Percentiles rank a stretch among this genome's conserved stretches.
phyloP scores from a whole-genome alignment of 2,888 invertebrate genomes.

The Stictocephala bisonia region DNA sequence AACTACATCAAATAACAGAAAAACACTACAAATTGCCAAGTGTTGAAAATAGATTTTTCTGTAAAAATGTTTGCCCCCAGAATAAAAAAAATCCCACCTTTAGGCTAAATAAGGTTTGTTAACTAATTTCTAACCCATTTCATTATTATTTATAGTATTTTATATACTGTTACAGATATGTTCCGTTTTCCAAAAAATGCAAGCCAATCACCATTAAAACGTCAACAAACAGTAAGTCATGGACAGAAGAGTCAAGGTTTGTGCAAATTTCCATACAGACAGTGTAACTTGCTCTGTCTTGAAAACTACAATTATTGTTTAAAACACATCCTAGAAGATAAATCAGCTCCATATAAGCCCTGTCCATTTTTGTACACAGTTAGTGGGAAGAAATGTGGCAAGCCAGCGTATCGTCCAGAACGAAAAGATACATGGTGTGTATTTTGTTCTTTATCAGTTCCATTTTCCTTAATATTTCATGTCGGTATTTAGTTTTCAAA shows the following conservation, averaged over 20 bases:
- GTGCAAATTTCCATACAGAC: conserved; percentile 66
- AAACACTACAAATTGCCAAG: too few species aligned
- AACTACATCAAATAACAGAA: too few species aligned
- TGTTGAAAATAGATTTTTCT: too few species aligned
- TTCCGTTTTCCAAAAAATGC: conserved; percentile 14
- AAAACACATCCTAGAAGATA: conserved; percentile 86
- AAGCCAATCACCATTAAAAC: not conserved
- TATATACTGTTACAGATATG: too few species aligned
- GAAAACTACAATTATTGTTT: conserved; percentile 82
- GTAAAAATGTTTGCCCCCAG: too few species aligned
- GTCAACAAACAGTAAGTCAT: not conserved
- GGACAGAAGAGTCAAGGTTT: conserved; percentile 9
- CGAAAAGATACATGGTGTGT: conserved; percentile 75
- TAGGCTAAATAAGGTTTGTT: too few species aligned
- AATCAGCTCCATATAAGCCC: conserved; percentile 83
- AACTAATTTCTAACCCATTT: too few species aligned
- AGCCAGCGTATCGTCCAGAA: conserved; percentile 80
- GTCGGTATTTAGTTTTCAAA: too few species aligned
- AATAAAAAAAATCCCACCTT: too few species aligned
- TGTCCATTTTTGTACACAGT: conserved; percentile 77
- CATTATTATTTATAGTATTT: too few species aligned
- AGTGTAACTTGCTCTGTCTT: conserved; percentile 75
- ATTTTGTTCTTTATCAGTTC: too few species aligned
- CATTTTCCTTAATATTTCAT: too few species aligned
- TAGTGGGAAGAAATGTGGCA: conserved; percentile 80